Evolutionary conservation across 2,888 invertebrate species (phyloP).

Genomic region (Camponotus fellah): DNA sequence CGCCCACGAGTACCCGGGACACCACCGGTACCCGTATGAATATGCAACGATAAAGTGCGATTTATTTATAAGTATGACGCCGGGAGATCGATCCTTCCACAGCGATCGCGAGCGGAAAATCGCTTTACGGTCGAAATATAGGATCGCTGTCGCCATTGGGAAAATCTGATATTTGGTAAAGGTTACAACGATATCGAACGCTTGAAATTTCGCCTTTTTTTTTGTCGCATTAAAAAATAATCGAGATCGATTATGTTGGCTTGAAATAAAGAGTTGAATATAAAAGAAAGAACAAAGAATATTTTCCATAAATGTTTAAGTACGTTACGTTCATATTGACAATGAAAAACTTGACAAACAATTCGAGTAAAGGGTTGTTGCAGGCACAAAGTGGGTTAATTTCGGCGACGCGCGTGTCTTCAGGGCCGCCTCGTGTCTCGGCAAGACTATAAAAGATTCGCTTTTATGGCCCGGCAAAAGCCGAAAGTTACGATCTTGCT

Average conservation of each 20-base stretch:
- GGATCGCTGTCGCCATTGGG: slow-evolving; percentile 9
- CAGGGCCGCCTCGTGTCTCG: slow-evolving; percentile 51
- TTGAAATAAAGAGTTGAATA: neutral
- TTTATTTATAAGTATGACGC: slow-evolving; percentile 85
- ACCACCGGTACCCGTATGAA: slow-evolving; percentile 81
- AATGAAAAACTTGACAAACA: neutral
- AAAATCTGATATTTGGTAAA: neutral
- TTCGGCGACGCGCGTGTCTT: slow-evolving; percentile 37
- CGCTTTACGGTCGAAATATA: slow-evolving; percentile 41
- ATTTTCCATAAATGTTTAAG: neutral
- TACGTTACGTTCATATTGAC: neutral
- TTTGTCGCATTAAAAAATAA: neutral
- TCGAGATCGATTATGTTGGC: neutral
- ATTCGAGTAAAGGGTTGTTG: slow-evolving; percentile 52
- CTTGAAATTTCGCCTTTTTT: neutral
- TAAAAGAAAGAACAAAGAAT: neutral
- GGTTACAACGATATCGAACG: neutral
- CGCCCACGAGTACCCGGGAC: slow-evolving; percentile 82
- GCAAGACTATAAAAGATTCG: slow-evolving; percentile 65
- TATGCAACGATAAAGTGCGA: slow-evolving; percentile 84
- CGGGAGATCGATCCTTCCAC: slow-evolving; percentile 76
- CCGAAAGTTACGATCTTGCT: slow-evolving; percentile 80
- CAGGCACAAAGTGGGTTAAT: slow-evolving; percentile 62
- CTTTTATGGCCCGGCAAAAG: slow-evolving; percentile 68
- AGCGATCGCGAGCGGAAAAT: slow-evolving; percentile 66